Evolutionary conservation across 2,888 invertebrate species (phyloP).

Genomic region (Ophion ventricosus): DNA sequence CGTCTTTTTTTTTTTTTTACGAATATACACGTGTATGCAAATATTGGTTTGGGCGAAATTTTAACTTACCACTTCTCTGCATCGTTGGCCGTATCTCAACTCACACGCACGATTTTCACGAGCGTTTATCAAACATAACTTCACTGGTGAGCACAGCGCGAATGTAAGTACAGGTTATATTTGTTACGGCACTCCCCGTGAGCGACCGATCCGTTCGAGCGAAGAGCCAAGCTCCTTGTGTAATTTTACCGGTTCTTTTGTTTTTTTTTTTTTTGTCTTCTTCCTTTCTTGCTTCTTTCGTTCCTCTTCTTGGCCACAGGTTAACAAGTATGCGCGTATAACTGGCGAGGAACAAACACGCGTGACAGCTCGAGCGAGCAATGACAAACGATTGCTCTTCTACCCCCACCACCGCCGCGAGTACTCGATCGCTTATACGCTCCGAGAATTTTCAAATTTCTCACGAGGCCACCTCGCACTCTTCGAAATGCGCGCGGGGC

Average conservation of each 20-base stretch:
- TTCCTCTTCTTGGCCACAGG: slow-evolving; percentile 30
- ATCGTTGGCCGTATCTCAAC: slow-evolving; percentile 67
- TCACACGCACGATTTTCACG: slow-evolving; percentile 47
- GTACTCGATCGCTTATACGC: slow-evolving; percentile 28
- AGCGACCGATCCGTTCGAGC: slow-evolving; percentile 8
- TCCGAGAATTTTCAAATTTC: slow-evolving; percentile 68
- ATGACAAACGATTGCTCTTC: slow-evolving; percentile 55
- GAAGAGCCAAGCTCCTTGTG: neutral
- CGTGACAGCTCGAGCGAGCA: slow-evolving; percentile 65
- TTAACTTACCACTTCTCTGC: slow-evolving; percentile 77
- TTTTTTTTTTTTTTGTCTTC: slow-evolving; percentile 18
- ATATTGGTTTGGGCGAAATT: neutral
- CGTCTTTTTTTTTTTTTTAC: too few relatives aligned
- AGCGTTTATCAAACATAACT: slow-evolving; percentile 63
- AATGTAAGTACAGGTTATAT: slow-evolving; percentile 28
- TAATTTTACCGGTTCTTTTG: slow-evolving; percentile 16
- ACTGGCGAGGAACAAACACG: slow-evolving; percentile 56
- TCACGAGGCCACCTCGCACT: slow-evolving; percentile 34
- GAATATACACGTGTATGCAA: neutral
- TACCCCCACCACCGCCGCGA: slow-evolving; percentile 10
- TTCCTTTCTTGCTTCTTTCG: slow-evolving; percentile 17
- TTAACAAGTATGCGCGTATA: slow-evolving; percentile 25
- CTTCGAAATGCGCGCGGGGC: slow-evolving; percentile 44
- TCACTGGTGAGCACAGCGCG: slow-evolving; percentile 46
- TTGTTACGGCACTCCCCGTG: slow-evolving; percentile 22